phyloP scores from a whole-genome alignment of 2,888 invertebrate genomes.

The Sipha maydis region DNA sequence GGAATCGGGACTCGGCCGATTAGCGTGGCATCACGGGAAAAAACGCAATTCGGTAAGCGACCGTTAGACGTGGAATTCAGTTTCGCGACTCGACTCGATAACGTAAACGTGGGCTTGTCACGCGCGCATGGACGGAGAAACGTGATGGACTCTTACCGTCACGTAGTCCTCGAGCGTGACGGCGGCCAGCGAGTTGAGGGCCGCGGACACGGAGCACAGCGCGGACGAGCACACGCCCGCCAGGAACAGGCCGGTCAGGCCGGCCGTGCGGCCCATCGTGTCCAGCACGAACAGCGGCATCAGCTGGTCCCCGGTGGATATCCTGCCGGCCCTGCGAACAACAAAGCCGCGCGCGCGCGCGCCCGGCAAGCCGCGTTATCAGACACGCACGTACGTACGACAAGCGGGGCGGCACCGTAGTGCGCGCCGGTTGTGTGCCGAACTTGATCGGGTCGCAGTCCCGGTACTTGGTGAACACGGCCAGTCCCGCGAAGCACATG shows the following conservation, averaged over 20 bases:
- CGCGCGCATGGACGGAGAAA: too few relatives aligned
- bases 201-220: conserved; percentile 84
- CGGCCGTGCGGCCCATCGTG: conserved; percentile 73
- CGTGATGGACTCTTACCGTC: too few relatives aligned
- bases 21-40: too few relatives aligned
- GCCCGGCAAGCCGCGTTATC: too few relatives aligned
- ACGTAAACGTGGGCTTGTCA: too few relatives aligned
- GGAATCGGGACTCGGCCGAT: too few relatives aligned
- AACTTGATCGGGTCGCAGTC: conserved; percentile 82
- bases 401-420: too few relatives aligned
- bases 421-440: conserved; percentile 61
- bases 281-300: conserved; percentile 84
- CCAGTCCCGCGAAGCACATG: conserved; percentile 80
- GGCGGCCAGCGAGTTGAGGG: conserved; percentile 89
- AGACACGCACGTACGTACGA: too few relatives aligned
- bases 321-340: conserved; percentile 16
- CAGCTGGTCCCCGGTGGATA: conserved; percentile 67
- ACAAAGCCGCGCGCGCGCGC: background rate
- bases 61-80: too few relatives aligned
- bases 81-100: too few relatives aligned
- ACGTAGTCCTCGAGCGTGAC: conserved; percentile 90
- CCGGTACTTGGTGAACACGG: conserved; percentile 84
- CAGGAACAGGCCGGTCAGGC: conserved; percentile 88
- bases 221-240: conserved; percentile 70
- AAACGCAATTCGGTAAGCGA: too few relatives aligned